Evolutionary conservation across 2,888 invertebrate genomes (phyloP).

Genomic region (Malachius bipustulatus): DNA sequence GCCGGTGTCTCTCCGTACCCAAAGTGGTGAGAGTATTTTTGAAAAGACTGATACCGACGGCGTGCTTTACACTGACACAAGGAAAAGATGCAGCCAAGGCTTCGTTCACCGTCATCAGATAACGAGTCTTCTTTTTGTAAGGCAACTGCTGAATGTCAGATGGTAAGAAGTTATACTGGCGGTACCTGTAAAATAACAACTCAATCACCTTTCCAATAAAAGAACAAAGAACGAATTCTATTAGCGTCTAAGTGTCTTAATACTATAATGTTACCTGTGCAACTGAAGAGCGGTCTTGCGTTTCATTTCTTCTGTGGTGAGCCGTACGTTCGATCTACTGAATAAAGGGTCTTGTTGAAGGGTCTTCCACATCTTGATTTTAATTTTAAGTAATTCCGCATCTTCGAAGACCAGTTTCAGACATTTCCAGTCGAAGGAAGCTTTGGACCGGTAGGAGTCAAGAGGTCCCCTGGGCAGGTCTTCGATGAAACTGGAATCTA

Average conservation of each 20-base stretch:
- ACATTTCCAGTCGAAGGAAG: conserved; percentile 79
- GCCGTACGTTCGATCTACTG: conserved; percentile 47
- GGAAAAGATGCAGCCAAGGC: conserved; percentile 58
- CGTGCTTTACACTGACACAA: conserved; percentile 66
- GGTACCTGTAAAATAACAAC: no score
- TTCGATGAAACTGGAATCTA: conserved; percentile 49
- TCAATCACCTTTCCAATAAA: no score
- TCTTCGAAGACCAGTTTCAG: conserved; percentile 71
- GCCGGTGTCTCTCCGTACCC: conserved; percentile 61
- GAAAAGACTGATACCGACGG: conserved; percentile 61
- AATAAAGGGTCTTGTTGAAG: conserved; percentile 72
- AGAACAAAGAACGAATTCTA: no score
- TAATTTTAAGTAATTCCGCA: conserved; percentile 54
- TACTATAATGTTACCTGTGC: no score
- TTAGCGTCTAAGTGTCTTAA: no score
- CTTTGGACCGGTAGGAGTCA: conserved; percentile 62
- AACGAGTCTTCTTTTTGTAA: conserved; percentile 58
- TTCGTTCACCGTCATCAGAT: conserved; percentile 65
- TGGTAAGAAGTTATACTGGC: conserved; percentile 53
- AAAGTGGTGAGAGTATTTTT: conserved; percentile 62
- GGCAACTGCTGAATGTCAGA: conserved; percentile 48
- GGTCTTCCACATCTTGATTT: conserved; percentile 70
- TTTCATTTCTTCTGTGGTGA: conserved; percentile 62
- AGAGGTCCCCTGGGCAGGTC: conserved; percentile 66
- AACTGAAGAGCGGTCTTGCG: conserved; percentile 55